These are phyloP conservation scores for Luperina testacea DNA, from an alignment of 2,888 invertebrate species.

Conservation along the genomic window DNA sequence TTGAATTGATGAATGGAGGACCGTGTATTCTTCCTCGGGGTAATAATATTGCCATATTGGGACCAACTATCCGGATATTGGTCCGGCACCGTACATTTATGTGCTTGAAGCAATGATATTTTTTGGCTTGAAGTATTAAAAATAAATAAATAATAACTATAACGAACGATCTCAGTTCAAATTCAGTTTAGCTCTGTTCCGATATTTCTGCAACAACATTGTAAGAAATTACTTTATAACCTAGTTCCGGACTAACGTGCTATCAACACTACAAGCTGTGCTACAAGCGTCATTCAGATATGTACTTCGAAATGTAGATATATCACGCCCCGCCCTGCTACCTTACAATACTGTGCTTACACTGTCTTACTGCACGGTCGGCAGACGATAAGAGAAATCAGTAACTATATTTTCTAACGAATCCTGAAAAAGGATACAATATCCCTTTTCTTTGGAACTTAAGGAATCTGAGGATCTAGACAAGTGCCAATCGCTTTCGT, in stretches of 20 bases:
- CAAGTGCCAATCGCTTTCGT: neutral
- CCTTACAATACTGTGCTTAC: too few species aligned
- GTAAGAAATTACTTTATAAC: neutral
- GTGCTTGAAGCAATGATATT: too few species aligned
- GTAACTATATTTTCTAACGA: neutral
- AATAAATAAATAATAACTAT: neutral
- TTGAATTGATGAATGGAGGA: too few species aligned
- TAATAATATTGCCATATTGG: slow-evolving; percentile 9
- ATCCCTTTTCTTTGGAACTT: neutral
- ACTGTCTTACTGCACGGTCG: neutral
- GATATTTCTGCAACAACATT: neutral
- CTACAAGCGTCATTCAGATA: neutral
- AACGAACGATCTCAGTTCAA: neutral
- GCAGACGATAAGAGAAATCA: neutral
- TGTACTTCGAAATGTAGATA: neutral
- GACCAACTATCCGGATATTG: neutral
- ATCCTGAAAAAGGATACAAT: neutral
- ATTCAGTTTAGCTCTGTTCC: neutral
- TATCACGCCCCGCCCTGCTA: neutral
- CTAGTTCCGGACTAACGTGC: neutral
- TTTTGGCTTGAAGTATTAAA: too few species aligned
- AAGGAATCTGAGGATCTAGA: neutral
- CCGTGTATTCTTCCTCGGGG: slow-evolving; percentile 6
- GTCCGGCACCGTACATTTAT: too few species aligned
- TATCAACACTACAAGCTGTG: slow-evolving; percentile 21